Evolutionary conservation across 2,113 vertebrate species (phyloP), one percentile per base, ranked within the genome.

Genomic region (Pollimyrus isidori): DNA sequence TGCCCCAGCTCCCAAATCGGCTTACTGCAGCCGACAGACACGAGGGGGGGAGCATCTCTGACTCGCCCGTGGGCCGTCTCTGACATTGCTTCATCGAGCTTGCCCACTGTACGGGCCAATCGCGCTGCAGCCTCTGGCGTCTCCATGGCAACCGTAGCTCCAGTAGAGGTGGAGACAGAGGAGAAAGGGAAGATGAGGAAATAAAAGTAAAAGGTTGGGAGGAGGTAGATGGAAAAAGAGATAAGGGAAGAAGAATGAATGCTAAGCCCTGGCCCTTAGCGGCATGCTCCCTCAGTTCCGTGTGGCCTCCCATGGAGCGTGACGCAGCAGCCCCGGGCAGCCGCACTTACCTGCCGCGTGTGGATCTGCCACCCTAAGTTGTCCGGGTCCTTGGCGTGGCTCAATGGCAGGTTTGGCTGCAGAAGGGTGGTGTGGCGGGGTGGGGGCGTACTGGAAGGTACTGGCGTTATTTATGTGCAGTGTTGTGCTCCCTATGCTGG

Each of bases 91-190:
- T 93, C 94, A 91, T 95, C 94, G 94, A 92, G 93, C 92, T 89
- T 50, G 90, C 87, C 83, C 11, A n/a, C 35, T 23, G 26, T 2
- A 3, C 45, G 7, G 45, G 52, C 94, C 92, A 95, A 94, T 94
- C 92, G 2, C 88, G 65, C 83, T 11, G 7, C 91, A 90, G 95
- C 94, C 94, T 95, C 93, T 89, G 92, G 89, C 92, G 17, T 95
- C 92, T 92, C 94, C 94, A 92, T 93, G 93, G 95, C 93, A 94
- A 95, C 94, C 91, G 89, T 93, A 90, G 17, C 88, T 92, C 62
- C 89, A 19, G 90, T 90, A 90, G 90, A 92, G 93, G 93, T 87
- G 92, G 93, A 92, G 93, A 92, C 90, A 42, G 90, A 23, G 49
- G 49, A 7, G 45, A 39, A 87, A 56, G 62, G 69, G 69, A 83